Percentiles rank a stretch among this genome's conserved stretches.
These are phyloP conservation scores for Micropterix aruncella DNA, from an alignment of 2,888 invertebrate species.

Conservation along the genomic window DNA sequence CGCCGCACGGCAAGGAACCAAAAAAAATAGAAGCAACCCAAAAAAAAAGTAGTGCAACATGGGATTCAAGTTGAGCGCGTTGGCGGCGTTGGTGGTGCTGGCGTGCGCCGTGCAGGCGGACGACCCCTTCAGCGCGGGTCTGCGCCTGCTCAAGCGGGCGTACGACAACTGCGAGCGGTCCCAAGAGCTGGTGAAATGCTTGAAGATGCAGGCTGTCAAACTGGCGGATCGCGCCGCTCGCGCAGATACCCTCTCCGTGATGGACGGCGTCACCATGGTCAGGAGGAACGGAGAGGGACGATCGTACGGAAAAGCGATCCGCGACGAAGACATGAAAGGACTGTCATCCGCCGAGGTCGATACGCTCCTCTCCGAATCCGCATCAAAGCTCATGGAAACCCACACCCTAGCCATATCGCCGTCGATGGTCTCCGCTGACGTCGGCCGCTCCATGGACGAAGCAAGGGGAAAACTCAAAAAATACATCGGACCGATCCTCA, in stretches of 20 bases:
- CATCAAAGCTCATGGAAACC: slow-evolving; percentile 42
- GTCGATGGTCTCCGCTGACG: slow-evolving; percentile 23
- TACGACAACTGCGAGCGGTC: slow-evolving; percentile 48
- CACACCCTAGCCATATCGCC: slow-evolving; percentile 43
- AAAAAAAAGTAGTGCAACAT: slow-evolving; percentile 4
- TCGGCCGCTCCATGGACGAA: slow-evolving; percentile 35
- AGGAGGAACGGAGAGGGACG: slow-evolving; percentile 29
- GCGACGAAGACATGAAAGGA: slow-evolving; percentile 43
- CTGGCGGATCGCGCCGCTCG: slow-evolving; percentile 49
- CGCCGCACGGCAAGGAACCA: slow-evolving; percentile 6
- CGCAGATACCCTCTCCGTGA: slow-evolving; percentile 42
- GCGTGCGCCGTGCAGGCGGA: slow-evolving; percentile 16
- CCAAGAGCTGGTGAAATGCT: slow-evolving; percentile 51
- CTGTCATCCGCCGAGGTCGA: slow-evolving; percentile 46
- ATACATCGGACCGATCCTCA: slow-evolving; percentile 50
- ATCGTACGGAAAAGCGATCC: slow-evolving; percentile 33
- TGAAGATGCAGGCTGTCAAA: slow-evolving; percentile 55
- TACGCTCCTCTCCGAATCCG: slow-evolving; percentile 38
- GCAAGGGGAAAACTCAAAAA: slow-evolving; percentile 49
- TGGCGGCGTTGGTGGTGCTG: slow-evolving; percentile 8
- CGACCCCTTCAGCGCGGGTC: slow-evolving; percentile 28
- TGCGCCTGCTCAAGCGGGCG: slow-evolving; percentile 36
- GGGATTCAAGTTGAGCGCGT: slow-evolving; percentile 8
- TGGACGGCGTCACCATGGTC: slow-evolving; percentile 47
- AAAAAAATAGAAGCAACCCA: background rate